These are phyloP conservation scores for Entelurus aequoreus DNA, from an alignment of 2,113 vertebrate genomes.

Conservation along the genomic window DNA sequence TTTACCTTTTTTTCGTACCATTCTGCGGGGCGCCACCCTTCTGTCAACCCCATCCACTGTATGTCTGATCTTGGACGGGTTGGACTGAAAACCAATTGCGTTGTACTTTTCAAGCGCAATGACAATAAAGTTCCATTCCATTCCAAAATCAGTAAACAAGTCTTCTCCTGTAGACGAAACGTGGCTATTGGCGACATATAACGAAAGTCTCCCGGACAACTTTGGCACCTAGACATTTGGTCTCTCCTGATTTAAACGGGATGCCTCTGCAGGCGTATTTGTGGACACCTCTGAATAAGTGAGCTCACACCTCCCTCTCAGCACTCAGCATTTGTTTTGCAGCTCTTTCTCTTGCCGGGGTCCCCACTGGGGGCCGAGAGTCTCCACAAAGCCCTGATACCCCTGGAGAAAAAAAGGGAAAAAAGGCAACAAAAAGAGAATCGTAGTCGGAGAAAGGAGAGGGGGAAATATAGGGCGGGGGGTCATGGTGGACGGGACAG, in stretches of 20 bases:
- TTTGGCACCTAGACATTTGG: conserved; percentile 9
- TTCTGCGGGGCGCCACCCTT: no score
- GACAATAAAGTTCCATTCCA: no score
- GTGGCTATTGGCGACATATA: background rate
- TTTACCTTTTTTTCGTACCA: no score
- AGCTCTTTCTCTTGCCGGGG: conserved; percentile 39
- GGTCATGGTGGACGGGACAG: conserved; percentile 45
- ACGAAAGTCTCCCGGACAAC: background rate
- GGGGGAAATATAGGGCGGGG: conserved; percentile 57
- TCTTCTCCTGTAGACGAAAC: background rate
- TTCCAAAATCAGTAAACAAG: no score
- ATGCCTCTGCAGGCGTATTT: background rate
- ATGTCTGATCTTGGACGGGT: no score
- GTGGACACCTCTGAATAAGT: conserved; percentile 8
- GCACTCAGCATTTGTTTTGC: conserved; percentile 46
- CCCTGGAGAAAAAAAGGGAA: conserved; percentile 48
- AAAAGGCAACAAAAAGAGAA: conserved; percentile 54
- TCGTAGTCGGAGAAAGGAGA: conserved; percentile 37
- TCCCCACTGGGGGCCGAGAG: conserved; percentile 51
- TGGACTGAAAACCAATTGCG: no score
- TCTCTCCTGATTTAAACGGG: background rate
- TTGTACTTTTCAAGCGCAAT: no score
- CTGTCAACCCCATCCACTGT: no score
- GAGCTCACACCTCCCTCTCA: conserved; percentile 17
- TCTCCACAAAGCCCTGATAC: conserved; percentile 53